Base-by-base conservation (phyloP, 2,797 vertebrate genomes). In the Sylvilagus floridanus region DNA sequence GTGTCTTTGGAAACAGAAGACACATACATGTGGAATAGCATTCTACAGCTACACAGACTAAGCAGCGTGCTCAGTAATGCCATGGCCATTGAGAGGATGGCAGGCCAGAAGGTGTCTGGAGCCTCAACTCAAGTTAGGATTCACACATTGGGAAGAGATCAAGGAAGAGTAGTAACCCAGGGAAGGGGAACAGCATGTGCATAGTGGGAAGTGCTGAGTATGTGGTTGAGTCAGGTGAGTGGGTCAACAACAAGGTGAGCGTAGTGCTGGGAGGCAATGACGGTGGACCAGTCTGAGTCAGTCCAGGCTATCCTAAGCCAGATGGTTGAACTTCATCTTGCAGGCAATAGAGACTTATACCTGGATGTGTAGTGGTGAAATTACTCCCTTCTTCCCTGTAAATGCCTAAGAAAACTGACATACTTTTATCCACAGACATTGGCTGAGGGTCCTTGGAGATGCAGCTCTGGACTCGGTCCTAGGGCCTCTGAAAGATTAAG, bases 21-120 rank as follows among this genome's bases (percentile, higher is more conserved):
- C 19, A 8, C 5, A 3, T 5, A 28, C 2, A 0, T 2, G 0
- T 7, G 75, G 71, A 77, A 17, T 10, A 26, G 12, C 5, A 2
- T 52, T 21, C 42, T 83, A 13, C 54, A 88, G 22, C 14, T 7
- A 5, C 57, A 24, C 0, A 1, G 28, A 35, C 1, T 28, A 32
- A 76, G 12, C 1, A 2, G 17, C 3, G 10, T n/a, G 17, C 0
- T 0, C 28, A 17, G 8, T 12, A 3, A 37, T 66, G 47, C 16
- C 11, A 7, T 2, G 26, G 54, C 35, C 0, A 0, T n/a, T 60
- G 42, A 12, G 5, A 76, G 10, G 52, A 26, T 54, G 54, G 75
- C 30, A n/a, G 19, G 52, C 73, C 22, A 35, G 42, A n/a, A 1
- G 11, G 35, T 35, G 42, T 30, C 32, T n/a, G 16, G n/a, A 62